Evolutionary conservation across 2,888 invertebrate genomes (phyloP), one percentile per base, ranked within the genome.

Genomic region (Thecophora atra): DNA sequence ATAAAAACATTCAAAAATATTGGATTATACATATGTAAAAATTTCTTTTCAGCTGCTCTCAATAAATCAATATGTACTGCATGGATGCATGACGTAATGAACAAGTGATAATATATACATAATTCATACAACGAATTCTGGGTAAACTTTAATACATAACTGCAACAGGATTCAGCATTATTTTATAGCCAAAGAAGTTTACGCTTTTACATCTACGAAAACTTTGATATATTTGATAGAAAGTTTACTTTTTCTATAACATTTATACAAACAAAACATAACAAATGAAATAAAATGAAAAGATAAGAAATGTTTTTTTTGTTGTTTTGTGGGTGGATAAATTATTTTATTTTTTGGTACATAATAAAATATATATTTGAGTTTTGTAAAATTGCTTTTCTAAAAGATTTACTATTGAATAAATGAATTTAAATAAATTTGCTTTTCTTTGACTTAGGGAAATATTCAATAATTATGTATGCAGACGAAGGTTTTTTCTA

Each of bases 121-220:
- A 1, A 28, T 7, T 24, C 1, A 15, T 26, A 26, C 24, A 26
- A 58, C 58, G 13, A 54, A 15, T 58, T 58, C 5, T 58, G 26
- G 11, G 58, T 4, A 58, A 58, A 58, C 28, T 58, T 58, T 15
- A 58, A 58, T 58, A 58, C n/a, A 24, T 58, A 21, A 37, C 21
- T 54, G 19, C 13, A 54, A 54, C 19, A 24, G n/a, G n/a, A n/a
- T n/a, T n/a, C n/a, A 28, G 58, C 58, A 5, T 56, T 56, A 4
- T 17, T 47, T 47, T 47, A 17, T 47, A 5, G 1, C 3, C 47
- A 5, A 47, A 47, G 5, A 47, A 47, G 47, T 47, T 5, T 47
- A 11, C 15, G n/a, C 6, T 47, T 47, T 47, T n/a, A 8, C n/a
- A 1, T 47, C 5, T 47, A n/a, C 8, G 7, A 44, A 44, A 4